phyloP scores from a whole-genome alignment of 1,140 invertebrate genomes.

The Drosophila malerkotliana region DNA sequence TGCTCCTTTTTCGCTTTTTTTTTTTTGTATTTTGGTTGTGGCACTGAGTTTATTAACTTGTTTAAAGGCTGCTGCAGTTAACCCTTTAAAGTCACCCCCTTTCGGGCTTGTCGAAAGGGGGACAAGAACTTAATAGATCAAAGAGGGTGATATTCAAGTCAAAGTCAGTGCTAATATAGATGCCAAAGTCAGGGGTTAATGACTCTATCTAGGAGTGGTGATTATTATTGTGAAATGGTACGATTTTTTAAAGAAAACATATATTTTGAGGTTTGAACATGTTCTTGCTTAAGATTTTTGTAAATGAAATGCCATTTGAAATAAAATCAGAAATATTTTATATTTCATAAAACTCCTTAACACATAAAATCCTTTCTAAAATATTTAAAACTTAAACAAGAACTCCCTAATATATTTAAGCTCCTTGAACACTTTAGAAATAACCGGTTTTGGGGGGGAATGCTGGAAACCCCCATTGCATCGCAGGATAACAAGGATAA shows the following conservation, averaged over 20 bases:
- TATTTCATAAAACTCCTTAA: too few relatives aligned
- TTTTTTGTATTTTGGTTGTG: background rate
- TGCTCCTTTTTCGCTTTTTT: conserved; percentile 14
- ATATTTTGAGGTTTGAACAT: too few relatives aligned
- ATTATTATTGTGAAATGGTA: too few relatives aligned
- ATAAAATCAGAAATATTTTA: too few relatives aligned
- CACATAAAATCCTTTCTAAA: too few relatives aligned
- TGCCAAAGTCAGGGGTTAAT: background rate
- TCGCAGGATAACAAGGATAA: conserved; percentile 16
- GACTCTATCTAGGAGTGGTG: background rate
- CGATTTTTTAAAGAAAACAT: too few relatives aligned
- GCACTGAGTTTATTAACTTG: conserved; percentile 71
- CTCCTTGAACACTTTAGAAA: background rate
- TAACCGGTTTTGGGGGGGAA: background rate
- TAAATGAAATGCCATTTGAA: too few relatives aligned
- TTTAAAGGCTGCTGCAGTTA: conserved; percentile 62
- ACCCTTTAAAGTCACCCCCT: conserved; percentile 57
- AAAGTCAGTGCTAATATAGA: background rate
- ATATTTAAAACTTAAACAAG: too few relatives aligned
- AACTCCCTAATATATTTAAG: too few relatives aligned
- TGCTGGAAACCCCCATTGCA: conserved; percentile 1
- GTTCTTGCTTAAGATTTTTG: too few relatives aligned
- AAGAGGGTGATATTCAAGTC: background rate
- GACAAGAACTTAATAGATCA: conserved; percentile 18
- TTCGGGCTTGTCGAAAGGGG: background rate